These are phyloP conservation scores for Orthonevra nobilis DNA, from an alignment of 2,888 invertebrate genomes.

Conservation along the genomic window DNA sequence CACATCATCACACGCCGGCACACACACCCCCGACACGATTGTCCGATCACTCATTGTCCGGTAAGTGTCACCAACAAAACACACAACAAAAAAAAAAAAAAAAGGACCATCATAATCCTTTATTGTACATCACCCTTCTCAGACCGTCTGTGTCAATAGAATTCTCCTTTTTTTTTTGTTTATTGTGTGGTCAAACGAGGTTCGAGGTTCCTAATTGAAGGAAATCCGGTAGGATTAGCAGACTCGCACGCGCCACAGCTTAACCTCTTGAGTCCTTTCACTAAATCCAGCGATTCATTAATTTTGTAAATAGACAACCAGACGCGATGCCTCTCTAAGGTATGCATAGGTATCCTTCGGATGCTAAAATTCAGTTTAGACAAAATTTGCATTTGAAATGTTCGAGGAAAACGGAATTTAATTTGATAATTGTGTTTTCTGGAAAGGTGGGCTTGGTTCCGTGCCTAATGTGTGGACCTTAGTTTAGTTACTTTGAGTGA, in stretches of 20 bases:
- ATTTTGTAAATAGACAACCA: slow-evolving; percentile 47
- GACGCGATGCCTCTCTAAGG: not conserved
- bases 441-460: slow-evolving; percentile 27
- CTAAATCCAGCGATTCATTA: slow-evolving; percentile 49
- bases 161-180: slow-evolving; percentile 14
- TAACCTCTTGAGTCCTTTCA: slow-evolving; percentile 57
- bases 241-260: slow-evolving; percentile 56
- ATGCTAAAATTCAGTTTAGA: too few relatives aligned
- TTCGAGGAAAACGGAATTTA: slow-evolving; percentile 40
- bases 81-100: too few relatives aligned
- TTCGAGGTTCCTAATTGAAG: slow-evolving; percentile 42
- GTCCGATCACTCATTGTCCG: slow-evolving; percentile 83
- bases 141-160: too few relatives aligned
- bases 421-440: slow-evolving; percentile 46
- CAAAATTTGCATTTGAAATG: slow-evolving; percentile 49
- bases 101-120: slow-evolving; percentile 71
- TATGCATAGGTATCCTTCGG: slow-evolving; percentile 19
- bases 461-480: slow-evolving; percentile 30
- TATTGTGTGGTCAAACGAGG: slow-evolving; percentile 25
- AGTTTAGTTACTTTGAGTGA: slow-evolving; percentile 32
- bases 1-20: slow-evolving; percentile 84
- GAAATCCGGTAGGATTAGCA: slow-evolving; percentile 42
- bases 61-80: slow-evolving; percentile 81
- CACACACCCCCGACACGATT: slow-evolving; percentile 85
- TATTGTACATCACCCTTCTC: slow-evolving; percentile 25